Percentiles rank a stretch among this genome's conserved stretches.
Conservation (phyloP, 92 coral and sea anemone genomes). For the Parazoanthus darwini region DNA sequence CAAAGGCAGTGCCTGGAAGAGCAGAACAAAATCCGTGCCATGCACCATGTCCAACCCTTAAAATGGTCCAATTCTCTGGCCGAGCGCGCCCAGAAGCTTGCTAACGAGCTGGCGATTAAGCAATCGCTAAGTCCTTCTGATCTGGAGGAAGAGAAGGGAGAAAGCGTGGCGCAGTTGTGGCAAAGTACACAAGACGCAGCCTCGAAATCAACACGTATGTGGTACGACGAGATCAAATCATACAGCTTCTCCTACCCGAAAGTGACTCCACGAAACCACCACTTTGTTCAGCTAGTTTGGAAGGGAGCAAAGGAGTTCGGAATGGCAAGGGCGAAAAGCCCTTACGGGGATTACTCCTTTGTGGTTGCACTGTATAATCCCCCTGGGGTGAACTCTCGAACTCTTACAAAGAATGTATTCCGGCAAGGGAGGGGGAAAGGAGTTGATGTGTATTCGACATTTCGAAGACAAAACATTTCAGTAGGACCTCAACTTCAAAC, state of each 20-base stretch:
- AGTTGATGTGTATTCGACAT: conserved; percentile 77
- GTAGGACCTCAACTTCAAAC: neutral
- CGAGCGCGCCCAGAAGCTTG: conserved; percentile 76
- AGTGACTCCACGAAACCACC: conserved; percentile 68
- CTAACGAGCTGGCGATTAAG: conserved; percentile 64
- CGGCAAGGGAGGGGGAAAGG: conserved; percentile 60
- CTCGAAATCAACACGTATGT: conserved; percentile 66
- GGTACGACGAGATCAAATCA: conserved; percentile 81
- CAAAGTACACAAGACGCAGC: conserved; percentile 54
- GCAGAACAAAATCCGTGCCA: conserved; percentile 78
- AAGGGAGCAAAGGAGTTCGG: conserved; percentile 80
- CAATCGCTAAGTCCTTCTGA: conserved; percentile 70
- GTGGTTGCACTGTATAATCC: conserved; percentile 83
- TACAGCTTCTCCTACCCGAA: conserved; percentile 91
- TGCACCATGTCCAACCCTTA: conserved; percentile 80
- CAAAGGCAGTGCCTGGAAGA: conserved; percentile 70
- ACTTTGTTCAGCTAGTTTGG: conserved; percentile 96
- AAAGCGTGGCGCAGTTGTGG: conserved; percentile 75
- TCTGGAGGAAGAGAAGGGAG: conserved; percentile 79
- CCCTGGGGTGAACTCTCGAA: conserved; percentile 52
- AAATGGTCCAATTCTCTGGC: conserved; percentile 78
- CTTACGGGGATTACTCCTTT: conserved; percentile 72
- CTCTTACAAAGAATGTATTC: conserved; percentile 66
- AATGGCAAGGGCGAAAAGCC: conserved; percentile 76
- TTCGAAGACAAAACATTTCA: conserved; percentile 48